phyloP scores from a whole-genome alignment of 2,113 vertebrate genomes.

The Albula goreensis region DNA sequence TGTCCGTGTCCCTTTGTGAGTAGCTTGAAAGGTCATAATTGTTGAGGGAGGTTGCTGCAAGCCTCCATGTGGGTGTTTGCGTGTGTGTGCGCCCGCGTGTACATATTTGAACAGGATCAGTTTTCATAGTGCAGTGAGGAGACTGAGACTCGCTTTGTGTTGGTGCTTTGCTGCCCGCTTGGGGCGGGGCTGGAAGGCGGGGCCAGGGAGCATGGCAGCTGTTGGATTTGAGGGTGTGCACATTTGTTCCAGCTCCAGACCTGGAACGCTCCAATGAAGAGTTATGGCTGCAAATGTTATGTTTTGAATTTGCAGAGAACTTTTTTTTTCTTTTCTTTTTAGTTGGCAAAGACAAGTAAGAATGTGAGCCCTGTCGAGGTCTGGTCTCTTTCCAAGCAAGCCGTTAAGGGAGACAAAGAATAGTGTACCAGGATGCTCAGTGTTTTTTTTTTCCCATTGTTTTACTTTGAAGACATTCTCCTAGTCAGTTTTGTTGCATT shows the following conservation, averaged over 20 bases:
- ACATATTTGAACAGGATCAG: background rate
- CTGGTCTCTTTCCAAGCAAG: background rate
- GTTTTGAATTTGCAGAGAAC: background rate
- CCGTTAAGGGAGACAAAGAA: background rate
- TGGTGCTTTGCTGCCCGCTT: background rate
- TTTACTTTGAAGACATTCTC: too few relatives aligned
- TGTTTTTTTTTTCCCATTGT: background rate
- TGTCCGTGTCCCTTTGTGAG: background rate
- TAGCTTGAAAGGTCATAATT: background rate
- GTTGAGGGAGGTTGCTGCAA: background rate
- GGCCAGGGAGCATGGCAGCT: background rate
- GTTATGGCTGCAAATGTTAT: conserved; percentile 29
- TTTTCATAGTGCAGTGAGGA: background rate
- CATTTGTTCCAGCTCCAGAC: conserved; percentile 38
- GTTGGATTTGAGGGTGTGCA: conserved; percentile 20
- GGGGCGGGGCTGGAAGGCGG: background rate
- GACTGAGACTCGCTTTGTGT: background rate
- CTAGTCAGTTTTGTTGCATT: too few relatives aligned
- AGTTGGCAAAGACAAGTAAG: background rate
- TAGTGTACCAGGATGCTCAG: background rate
- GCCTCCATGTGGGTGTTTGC: background rate
- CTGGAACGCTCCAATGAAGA: conserved; percentile 21
- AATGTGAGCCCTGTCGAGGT: background rate
- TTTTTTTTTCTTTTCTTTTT: background rate
- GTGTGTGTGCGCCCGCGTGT: background rate